Conservation (phyloP, 2,113 vertebrate genomes). For the Rallus limicola region DNA sequence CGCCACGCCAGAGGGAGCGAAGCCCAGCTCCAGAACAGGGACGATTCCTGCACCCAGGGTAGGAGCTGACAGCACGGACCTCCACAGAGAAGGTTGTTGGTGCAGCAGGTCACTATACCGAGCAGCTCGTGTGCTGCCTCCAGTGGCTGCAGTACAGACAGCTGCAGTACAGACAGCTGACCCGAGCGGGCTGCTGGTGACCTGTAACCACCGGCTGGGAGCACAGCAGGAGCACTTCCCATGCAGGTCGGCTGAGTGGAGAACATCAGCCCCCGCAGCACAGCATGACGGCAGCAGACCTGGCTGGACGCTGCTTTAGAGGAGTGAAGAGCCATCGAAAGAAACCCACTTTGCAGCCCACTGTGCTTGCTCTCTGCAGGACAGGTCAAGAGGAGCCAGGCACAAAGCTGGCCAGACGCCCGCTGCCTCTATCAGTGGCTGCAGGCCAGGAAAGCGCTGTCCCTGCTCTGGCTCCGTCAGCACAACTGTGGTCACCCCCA, state of each 20-base stretch:
- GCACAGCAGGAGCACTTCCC: background rate
- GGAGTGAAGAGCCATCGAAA: accelerated
- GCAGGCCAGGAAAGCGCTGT: background rate
- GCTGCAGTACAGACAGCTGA: background rate
- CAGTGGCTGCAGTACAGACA: background rate
- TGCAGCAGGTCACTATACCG: too few species aligned
- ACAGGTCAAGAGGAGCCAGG: background rate
- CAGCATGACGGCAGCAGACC: background rate
- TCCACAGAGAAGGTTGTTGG: background rate
- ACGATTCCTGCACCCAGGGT: accelerated
- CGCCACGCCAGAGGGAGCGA: accelerated
- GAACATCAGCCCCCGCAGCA: background rate
- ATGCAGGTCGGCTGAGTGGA: accelerated
- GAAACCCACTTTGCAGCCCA: background rate
- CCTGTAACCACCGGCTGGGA: background rate
- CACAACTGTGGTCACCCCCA: background rate
- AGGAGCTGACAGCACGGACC: background rate
- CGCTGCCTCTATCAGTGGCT: background rate
- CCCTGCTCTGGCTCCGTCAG: background rate
- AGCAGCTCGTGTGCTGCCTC: accelerated
- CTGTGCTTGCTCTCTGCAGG: background rate
- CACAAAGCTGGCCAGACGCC: background rate
- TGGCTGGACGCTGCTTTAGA: background rate
- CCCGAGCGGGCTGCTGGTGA: background rate
- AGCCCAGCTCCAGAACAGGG: background rate